Base-by-base conservation (phyloP, 2,113 vertebrate genomes). In the Cebus imitator region DNA sequence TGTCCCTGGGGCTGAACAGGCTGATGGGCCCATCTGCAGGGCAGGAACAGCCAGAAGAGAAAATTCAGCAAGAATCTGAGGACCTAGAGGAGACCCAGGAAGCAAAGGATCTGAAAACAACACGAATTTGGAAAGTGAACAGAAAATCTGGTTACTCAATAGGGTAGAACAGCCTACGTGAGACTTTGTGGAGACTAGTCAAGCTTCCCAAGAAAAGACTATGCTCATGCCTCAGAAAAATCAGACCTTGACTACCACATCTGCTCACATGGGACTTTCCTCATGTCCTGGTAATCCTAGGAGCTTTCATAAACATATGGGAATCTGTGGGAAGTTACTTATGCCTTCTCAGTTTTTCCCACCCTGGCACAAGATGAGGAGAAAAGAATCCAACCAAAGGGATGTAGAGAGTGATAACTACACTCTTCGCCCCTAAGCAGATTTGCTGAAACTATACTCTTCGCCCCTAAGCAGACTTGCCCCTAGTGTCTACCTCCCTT, bases 21-120 rank as follows among this genome's bases (percentile, higher is more conserved):
- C 50, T 50, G 37, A 64, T 12, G n/a, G n/a, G 25, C 43, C 30
- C 73, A 66, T 93, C 52, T 78, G 73, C 45, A 95, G 25, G 37
- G 23, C 3, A 66, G 48, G 18, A 75, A 27, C 21, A 89, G 73
- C n/a, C 50, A 81, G 40, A 32, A 82, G 37, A 78, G 23, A 91
- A 85, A 85, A 91, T 9, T 68, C 17, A 96, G 13, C 27, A 75
- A 68, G 57, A 64, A 61, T 32, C 50, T 68, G 86, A 88, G 80
- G 40, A 96, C 12, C 27, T 72, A 45, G n/a, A 93, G 12, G 27
- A 76, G 5, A 70, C 76, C 6, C 16, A 75, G 72, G 90, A 86
- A 79, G 84, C 37, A 58, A 48, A 87, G n/a, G 52, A 40, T 6
- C 37, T 89, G 73, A 90, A 89, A 76, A 58, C 55, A 61, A 73